Conservation (phyloP, 2,888 invertebrate species). For the Eilema griseolum region DNA sequence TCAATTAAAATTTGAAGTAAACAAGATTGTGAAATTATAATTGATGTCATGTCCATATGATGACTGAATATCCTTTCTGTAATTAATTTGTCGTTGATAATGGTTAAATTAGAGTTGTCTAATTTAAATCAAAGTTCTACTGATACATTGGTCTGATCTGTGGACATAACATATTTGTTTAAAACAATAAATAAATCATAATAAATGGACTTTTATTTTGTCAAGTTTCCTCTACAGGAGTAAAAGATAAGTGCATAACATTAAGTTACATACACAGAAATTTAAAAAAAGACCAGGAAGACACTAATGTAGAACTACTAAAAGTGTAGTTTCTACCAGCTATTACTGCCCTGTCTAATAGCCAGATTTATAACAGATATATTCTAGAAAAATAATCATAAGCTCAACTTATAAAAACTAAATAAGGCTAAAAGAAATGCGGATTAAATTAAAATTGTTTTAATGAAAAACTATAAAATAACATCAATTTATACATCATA, state of each 20-base stretch:
- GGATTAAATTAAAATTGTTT: background rate
- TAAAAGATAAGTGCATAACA: background rate
- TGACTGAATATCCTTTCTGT: conserved; percentile 54
- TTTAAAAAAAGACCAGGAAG: background rate
- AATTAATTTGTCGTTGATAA: conserved; percentile 42
- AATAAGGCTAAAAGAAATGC: background rate
- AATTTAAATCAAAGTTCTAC: conserved; percentile 34
- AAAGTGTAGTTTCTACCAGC: background rate
- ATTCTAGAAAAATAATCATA: conserved; percentile 21
- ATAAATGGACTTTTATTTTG: conserved; percentile 31
- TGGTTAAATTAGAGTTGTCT: conserved; percentile 19
- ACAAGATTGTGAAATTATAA: conserved; percentile 27
- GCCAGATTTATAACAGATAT: conserved; percentile 4
- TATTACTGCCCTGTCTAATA: background rate
- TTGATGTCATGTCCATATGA: conserved; percentile 49
- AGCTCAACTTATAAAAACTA: background rate
- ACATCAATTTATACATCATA: background rate
- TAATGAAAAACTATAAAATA: background rate
- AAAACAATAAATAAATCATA: conserved; percentile 48
- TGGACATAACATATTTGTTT: conserved; percentile 41
- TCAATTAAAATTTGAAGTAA: conserved; percentile 35
- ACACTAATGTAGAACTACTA: background rate
- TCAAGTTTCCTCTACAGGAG: background rate
- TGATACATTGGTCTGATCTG: conserved; percentile 34
- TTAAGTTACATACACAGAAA: background rate